Conservation (phyloP, 2,888 invertebrate genomes). For the Pandemis corylana region DNA sequence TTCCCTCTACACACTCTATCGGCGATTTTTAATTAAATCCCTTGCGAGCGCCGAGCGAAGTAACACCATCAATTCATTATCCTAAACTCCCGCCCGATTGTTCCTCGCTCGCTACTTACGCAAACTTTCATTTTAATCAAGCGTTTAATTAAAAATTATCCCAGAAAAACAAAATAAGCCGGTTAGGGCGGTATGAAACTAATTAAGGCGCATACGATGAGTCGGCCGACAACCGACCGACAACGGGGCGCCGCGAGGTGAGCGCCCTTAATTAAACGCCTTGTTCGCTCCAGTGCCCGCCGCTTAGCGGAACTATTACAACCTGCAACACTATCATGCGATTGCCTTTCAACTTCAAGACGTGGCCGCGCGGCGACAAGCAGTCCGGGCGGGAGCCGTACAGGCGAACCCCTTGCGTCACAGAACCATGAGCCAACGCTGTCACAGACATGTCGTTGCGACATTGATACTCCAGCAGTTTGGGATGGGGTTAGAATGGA, state of each 20-base stretch:
- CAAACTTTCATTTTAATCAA: constrained; percentile 86
- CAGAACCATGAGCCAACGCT: neutral
- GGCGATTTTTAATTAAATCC: constrained; percentile 85
- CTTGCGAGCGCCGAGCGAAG: constrained; percentile 80
- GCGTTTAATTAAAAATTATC: constrained; percentile 86
- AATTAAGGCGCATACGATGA: constrained; percentile 84
- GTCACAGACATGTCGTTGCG: too few relatives aligned
- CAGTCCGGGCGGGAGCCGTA: neutral
- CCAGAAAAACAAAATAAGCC: constrained; percentile 85
- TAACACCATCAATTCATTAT: constrained; percentile 86
- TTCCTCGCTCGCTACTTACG: constrained; percentile 82
- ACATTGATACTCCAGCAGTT: too few relatives aligned
- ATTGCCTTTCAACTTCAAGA: neutral
- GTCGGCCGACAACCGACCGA: constrained; percentile 73
- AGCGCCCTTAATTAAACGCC: constrained; percentile 80
- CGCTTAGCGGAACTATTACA: constrained; percentile 75
- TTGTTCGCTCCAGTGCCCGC: constrained; percentile 74
- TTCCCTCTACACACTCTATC: constrained; percentile 84
- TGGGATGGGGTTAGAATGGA: too few relatives aligned
- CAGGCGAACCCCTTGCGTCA: neutral
- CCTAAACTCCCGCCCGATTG: constrained; percentile 84
- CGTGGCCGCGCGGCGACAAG: neutral
- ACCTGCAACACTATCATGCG: constrained; percentile 20
- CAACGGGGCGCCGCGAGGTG: constrained; percentile 74
- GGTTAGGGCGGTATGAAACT: constrained; percentile 83